Conservation (phyloP, 2,797 vertebrate species). For the Hydrocynus forskahlii region DNA sequence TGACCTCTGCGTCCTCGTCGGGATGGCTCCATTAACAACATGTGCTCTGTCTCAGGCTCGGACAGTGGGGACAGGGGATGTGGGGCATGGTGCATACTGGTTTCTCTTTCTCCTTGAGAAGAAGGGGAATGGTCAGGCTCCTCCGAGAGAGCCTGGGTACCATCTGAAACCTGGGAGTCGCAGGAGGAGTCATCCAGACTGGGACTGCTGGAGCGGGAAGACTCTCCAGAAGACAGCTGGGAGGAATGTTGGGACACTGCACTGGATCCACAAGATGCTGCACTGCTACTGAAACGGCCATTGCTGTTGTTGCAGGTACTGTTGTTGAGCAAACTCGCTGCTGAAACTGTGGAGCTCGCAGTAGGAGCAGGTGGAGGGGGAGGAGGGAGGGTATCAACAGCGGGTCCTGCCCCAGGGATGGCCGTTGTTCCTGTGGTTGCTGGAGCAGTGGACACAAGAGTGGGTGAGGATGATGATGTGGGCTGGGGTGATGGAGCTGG, state of each 20-base stretch:
- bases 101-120: constrained; percentile 77
- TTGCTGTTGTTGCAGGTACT: constrained; percentile 70
- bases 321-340: constrained; percentile 71
- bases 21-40: constrained; percentile 70
- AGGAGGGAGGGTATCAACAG: constrained; percentile 68
- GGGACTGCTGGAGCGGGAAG: constrained; percentile 95
- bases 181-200: constrained; percentile 94
- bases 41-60: constrained; percentile 84
- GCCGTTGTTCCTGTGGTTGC: constrained; percentile 61
- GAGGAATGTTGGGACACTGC: constrained; percentile 95
- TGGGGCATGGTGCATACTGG: constrained; percentile 72
- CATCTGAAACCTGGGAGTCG: constrained; percentile 96
- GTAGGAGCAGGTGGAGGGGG: constrained; percentile 68
- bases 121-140: constrained; percentile 85
- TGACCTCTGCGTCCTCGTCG: constrained; percentile 84
- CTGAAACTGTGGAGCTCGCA: constrained; percentile 35
- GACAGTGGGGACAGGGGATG: constrained; percentile 83
- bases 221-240: constrained; percentile 95
- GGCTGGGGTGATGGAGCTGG: constrained; percentile 67
- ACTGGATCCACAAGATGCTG: constrained; percentile 93
- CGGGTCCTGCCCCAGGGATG: constrained; percentile 58
- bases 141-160: constrained; percentile 88
- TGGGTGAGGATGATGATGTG: constrained; percentile 49
- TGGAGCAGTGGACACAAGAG: constrained; percentile 65
- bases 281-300: constrained; percentile 84